Evolutionary conservation across 2,113 vertebrate genomes (phyloP).

Genomic region (Anguilla japonica): DNA sequence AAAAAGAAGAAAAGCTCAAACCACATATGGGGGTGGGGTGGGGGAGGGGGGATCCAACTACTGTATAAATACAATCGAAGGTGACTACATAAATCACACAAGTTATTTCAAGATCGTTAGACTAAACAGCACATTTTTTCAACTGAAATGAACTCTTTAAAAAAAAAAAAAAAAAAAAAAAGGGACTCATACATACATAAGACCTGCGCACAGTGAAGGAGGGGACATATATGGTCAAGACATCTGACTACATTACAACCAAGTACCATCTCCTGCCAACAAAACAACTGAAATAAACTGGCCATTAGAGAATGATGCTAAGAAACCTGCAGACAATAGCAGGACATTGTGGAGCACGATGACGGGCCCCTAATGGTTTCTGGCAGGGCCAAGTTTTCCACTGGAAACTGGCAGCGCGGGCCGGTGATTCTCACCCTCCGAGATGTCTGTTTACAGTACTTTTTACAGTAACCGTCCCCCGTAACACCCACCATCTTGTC

Average conservation of each 20-base stretch:
- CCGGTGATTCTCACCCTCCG: neutral
- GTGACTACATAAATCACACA: constrained; percentile 1
- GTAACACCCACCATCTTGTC: constrained; percentile 4
- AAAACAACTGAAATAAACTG: neutral
- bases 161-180: neutral
- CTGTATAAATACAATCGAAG: neutral
- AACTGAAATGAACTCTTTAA: neutral
- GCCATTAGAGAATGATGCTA: neutral
- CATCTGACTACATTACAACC: neutral
- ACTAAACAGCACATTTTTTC: neutral
- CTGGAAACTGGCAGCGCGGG: neutral
- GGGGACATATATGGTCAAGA: neutral
- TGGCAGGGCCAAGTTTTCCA: neutral
- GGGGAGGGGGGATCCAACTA: no score
- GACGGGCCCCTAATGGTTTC: constrained; percentile 3
- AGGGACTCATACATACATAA: neutral
- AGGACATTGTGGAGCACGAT: neutral
- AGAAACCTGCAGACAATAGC: neutral
- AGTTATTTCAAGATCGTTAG: neutral
- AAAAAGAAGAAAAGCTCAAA: neutral
- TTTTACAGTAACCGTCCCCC: neutral
- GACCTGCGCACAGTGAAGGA: neutral
- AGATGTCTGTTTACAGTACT: constrained; percentile 2
- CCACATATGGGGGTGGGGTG: neutral
- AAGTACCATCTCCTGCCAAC: neutral